Percentiles rank a stretch among this genome's conserved stretches.
phyloP scores from a whole-genome alignment of 1,140 invertebrate species.

The Euschistus heros region DNA sequence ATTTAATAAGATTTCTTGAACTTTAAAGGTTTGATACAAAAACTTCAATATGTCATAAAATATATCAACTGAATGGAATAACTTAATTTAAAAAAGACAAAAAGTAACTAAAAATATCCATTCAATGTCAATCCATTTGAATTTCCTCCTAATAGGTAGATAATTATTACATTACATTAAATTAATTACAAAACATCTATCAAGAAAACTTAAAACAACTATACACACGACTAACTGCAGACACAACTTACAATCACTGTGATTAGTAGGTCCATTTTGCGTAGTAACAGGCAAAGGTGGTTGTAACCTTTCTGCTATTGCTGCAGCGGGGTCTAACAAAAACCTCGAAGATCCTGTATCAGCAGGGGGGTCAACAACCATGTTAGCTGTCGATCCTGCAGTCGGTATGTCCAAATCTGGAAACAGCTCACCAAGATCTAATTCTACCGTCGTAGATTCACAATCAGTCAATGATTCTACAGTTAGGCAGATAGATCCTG shows the following conservation, averaged over 20 bases:
- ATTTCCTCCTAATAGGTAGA: no score
- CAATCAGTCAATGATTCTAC: conserved; percentile 19
- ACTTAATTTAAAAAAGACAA: no score
- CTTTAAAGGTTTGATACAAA: no score
- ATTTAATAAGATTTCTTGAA: no score
- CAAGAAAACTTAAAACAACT: not conserved
- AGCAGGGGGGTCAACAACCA: not conserved
- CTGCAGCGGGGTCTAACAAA: not conserved
- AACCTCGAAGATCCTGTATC: not conserved
- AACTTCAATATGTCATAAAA: no score
- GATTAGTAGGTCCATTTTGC: conserved; percentile 19
- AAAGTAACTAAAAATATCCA: no score
- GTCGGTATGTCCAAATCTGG: conserved; percentile 19
- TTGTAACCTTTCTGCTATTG: conserved; percentile 5
- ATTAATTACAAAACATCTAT: no score
- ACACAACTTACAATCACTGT: conserved; percentile 16
- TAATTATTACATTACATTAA: no score
- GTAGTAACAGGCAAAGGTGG: not conserved
- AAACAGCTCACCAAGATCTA: conserved; percentile 27
- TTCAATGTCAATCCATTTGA: no score
- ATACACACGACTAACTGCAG: not conserved
- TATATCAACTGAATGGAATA: no score
- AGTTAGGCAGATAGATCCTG: conserved; percentile 13
- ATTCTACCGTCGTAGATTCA: conserved; percentile 18
- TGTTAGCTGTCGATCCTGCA: not conserved